Base-by-base conservation (phyloP, 2,797 vertebrate species). In the Catostomus latipinnis region DNA sequence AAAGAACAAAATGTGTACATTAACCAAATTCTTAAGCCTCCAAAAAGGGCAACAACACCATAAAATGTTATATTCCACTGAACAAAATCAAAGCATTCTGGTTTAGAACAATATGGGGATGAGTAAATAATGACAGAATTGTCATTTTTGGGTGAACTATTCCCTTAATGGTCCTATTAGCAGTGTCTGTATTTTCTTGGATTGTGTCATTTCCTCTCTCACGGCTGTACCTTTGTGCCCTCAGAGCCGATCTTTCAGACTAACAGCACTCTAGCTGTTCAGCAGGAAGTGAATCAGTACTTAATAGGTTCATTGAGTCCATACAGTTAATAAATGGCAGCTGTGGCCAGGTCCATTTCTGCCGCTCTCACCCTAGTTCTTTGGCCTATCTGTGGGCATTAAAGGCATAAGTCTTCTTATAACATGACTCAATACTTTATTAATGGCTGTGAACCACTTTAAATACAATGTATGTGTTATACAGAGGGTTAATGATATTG, bases 251-350 rank as follows among this genome's bases (percentile, higher is more conserved):
- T 68, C 13, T 74, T 45, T 49, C 1, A 50, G 3, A 34, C 63
- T 45, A 71, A 54, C 46, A 43, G n/a, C 46, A 14, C 10, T 73
- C 22, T 58, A 48, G 9, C 58, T 58, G 60, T 50, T 14, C 43
- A 61, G 62, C 67, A 83, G 54, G 54, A 83, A 62, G 68, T 72
- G 73, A 67, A 66, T 61, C 61, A 80, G 62, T 14, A 16, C 46
- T 74, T 57, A 13, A 6, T 6, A 22, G 75, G 82, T 86, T 87
- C 83, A 86, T 18, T 62, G 82, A 78, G 86, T 85, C 82, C 82
- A 83, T 52, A 34, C 57, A 56, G 84, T 88, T 81, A 85, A 85
- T 84, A 83, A 85, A 78, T 85, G 62, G 84, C 76, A 76, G 81
- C 50, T 43, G 9, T 43, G 46, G 70, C 53, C 69, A 82, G 66